Base-by-base conservation (phyloP, 1,140 invertebrate genomes). In the Drosophila insularis region DNA sequence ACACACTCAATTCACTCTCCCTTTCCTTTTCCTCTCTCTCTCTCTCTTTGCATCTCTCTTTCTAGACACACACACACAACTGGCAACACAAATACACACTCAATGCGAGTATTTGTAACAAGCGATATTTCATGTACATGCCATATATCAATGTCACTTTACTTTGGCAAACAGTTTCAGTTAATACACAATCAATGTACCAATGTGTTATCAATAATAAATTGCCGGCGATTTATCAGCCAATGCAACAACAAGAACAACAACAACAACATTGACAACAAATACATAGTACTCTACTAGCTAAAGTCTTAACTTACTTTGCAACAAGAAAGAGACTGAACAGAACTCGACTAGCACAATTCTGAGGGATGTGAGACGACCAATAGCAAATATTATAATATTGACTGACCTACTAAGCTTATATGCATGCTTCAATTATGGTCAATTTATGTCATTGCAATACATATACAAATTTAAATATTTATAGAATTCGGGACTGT, bases 191-290 rank as follows among this genome's bases (percentile, higher is more conserved):
- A 89, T 89, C 84, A 89, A 89, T 89, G 84, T 89, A 84, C 84
- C 84, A 89, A 89, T 89, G 84, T 89, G 84, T 89, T 89, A 89
- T 89, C 84, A 89, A 89, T 89, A 89, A 89, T 89, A 89, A 89
- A 89, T 89, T 84, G 84, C 84, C 71, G 73, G 84, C 84, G 84
- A 89, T 89, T 89, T 89, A 89, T 89, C 84, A 89, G 82, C 65
- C 82, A 86, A 62, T 86, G 82, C 82, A 75, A 64, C 76, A 70
- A 50, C 69, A 79, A 46, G 66, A 81, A 40, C 61, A 68, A 64
- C 35, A 67, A 27, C 37, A 54, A 37, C 39, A 59, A 27, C 31
- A 69, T 40, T 27, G 53, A 11, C 68, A 56, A 27, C 40, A 55
- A 58, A 68, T 53, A 46, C 43, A 17, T 74, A 50, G 32, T 59